Base-by-base conservation (phyloP, 2,113 vertebrate species). In the Corythornis vintsioides region DNA sequence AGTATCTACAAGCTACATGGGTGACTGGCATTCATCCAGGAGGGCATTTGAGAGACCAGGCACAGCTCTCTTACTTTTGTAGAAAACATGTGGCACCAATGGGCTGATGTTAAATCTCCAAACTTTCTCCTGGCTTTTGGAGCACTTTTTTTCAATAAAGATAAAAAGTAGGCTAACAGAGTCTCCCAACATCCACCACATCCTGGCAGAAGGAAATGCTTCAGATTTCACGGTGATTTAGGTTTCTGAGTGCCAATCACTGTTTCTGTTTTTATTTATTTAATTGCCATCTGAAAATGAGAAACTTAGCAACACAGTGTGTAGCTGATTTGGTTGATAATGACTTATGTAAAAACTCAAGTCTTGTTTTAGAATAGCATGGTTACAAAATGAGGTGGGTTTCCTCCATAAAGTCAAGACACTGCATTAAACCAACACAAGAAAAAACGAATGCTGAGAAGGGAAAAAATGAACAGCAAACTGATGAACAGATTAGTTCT, bases 191-290 rank as follows among this genome's bases (percentile, higher is more conserved):
- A 83, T 83, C 65, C 33, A 87, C 76, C 71, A 79, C 3, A 42
- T 83, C 57, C 83, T 88, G 85, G 84, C 66, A 96, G 38, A 89
- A 79, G 80, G 78, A 93, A 97, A 90, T 79, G 65, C 88, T 92
- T 95, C 56, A 66, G 77, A 94, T 94, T 96, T 97, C 82, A 75
- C 2, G 33, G 88, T 73, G 86, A 92, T 92, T 90, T 92, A 87
- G 31, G 86, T 79, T 93, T 92, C 73, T 3, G 25, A 88, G 81
- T 89, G 86, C 69, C 93, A 95, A 66, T 91, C 84, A 74, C 72
- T 77, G 74, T 90, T 96, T 91, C 75, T 95, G 85, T 38, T 91
- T 92, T 93, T 90, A 92, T 79, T 90, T 89, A 93, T 92, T 92
- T 92, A 86, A 94, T 79, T 89, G 63, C n/a, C 87, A 89, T 86